phyloP scores from a whole-genome alignment of 2,888 invertebrate species.

The Lepidonotus clava region DNA sequence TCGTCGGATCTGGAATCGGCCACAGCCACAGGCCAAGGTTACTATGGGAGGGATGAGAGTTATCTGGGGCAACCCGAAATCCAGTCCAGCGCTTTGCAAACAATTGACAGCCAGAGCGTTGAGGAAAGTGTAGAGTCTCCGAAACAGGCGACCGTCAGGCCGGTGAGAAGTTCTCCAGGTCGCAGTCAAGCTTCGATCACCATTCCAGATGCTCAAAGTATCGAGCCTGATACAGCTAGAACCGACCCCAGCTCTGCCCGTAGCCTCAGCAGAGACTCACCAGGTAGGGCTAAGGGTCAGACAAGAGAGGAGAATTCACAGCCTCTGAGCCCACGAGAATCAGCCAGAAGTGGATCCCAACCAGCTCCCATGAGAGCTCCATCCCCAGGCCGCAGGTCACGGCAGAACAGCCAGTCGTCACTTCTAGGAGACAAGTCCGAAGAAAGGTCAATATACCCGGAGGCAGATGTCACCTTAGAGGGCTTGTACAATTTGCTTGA shows the following conservation, averaged over 20 bases:
- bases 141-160: constrained; percentile 17
- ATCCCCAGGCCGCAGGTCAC: neutral
- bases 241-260: neutral
- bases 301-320: neutral
- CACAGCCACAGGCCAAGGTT: neutral
- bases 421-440: constrained; percentile 7
- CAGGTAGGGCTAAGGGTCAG: neutral
- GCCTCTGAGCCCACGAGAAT: neutral
- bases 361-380: neutral
- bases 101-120: neutral
- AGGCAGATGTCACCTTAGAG: constrained; percentile 57
- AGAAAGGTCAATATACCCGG: constrained; percentile 48
- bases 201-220: neutral
- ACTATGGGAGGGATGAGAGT: neutral
- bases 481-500: constrained; percentile 57
- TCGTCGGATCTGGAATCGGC: neutral
- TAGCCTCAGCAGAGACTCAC: neutral
- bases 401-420: constrained; percentile 33
- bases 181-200: neutral
- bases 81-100: neutral
- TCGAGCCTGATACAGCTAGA: neutral
- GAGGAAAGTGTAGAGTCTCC: constrained; percentile 40
- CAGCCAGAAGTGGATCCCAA: neutral
- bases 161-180: neutral
- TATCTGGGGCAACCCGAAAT: neutral